phyloP scores from a whole-genome alignment of 2,113 vertebrate genomes.

The Mirounga angustirostris region DNA sequence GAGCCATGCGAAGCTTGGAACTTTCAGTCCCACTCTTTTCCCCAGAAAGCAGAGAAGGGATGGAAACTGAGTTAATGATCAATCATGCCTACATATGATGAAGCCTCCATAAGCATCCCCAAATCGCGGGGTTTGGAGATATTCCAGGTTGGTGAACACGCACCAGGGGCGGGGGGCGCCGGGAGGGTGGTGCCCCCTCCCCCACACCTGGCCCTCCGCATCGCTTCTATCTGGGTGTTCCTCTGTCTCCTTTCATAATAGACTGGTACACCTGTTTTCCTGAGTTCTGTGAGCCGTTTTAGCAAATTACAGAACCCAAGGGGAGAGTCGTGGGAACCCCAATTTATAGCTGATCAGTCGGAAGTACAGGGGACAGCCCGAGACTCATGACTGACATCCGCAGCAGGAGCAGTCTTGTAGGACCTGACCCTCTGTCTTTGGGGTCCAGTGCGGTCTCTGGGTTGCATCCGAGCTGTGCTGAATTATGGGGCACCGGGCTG shows the following conservation, averaged over 20 bases:
- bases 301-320: not conserved
- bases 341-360: not conserved
- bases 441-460: fast-evolving
- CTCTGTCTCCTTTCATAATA: not conserved
- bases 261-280: not conserved
- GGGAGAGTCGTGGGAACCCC: not conserved
- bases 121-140: fast-evolving
- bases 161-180: too few relatives aligned
- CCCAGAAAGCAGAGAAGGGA: not conserved
- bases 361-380: too few relatives aligned
- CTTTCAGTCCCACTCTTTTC: not conserved
- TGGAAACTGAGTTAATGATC: not conserved
- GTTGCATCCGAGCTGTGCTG: fast-evolving
- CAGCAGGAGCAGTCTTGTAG: not conserved
- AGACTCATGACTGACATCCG: not conserved
- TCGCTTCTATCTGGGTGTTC: not conserved
- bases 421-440: fast-evolving
- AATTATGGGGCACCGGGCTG: not conserved
- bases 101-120: not conserved
- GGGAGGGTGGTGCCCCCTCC: not conserved
- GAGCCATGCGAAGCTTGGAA: not conserved
- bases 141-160: not conserved
- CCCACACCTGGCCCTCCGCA: not conserved
- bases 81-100: not conserved
- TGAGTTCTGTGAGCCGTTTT: not conserved